These are phyloP conservation scores for Ormyrus rosae DNA, from an alignment of 2,888 invertebrate genomes.

Conservation along the genomic window DNA sequence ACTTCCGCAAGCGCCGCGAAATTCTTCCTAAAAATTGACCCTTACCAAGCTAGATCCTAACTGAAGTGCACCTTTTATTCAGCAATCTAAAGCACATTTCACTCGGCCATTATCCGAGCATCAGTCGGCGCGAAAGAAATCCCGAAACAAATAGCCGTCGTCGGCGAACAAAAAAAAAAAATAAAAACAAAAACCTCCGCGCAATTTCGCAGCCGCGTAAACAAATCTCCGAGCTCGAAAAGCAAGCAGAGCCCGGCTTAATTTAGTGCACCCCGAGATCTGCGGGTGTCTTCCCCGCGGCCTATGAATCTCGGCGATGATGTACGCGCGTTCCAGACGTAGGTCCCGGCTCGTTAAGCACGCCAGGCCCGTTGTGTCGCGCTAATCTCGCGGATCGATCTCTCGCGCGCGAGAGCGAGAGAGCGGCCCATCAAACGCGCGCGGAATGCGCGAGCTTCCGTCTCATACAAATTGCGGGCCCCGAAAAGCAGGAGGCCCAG, in stretches of 20 bases:
- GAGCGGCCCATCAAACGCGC: not conserved
- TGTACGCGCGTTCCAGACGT: not conserved
- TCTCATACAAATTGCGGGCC: not conserved
- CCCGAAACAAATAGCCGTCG: not conserved
- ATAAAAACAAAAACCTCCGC: not conserved
- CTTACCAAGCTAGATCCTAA: no score
- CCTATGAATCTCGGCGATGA: constrained; percentile 17
- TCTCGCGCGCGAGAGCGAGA: not conserved
- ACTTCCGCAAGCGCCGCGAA: no score
- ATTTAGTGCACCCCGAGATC: constrained; percentile 6
- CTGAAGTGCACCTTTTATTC: no score
- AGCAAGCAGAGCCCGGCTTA: not conserved
- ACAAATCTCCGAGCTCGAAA: no score
- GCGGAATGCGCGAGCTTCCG: not conserved
- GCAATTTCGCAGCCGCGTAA: not conserved
- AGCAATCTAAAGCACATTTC: no score
- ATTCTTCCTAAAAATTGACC: no score
- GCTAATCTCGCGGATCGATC: constrained; percentile 17
- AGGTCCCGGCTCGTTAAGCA: no score
- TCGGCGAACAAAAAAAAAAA: not conserved
- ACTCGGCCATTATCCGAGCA: no score
- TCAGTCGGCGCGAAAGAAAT: no score
- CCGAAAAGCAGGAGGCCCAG: not conserved
- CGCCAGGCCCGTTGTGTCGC: constrained; percentile 25
- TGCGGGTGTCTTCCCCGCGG: not conserved